Evolutionary conservation across 1,140 invertebrate species (phyloP).

Genomic region (Polypedilum vanderplanki): DNA sequence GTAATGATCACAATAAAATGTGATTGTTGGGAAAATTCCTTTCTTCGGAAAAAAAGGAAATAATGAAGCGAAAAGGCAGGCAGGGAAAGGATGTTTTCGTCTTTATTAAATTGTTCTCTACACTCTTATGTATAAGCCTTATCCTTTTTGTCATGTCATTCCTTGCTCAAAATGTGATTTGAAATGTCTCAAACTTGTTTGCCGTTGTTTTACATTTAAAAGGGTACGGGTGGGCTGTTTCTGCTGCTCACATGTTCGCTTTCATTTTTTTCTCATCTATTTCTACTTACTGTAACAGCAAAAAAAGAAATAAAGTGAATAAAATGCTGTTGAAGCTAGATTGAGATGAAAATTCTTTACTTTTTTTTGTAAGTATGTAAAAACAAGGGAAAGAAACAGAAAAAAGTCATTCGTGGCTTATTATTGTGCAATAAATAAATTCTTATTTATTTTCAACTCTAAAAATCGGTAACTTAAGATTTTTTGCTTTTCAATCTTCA

Average conservation of each 20-base stretch:
- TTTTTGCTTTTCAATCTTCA: too few species aligned
- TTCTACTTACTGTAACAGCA: background rate
- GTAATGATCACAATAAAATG: constrained; percentile 20
- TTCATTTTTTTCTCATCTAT: background rate
- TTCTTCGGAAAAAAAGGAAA: background rate
- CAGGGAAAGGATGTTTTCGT: constrained; percentile 6
- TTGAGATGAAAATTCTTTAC: constrained; percentile 5
- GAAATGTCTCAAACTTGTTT: constrained; percentile 22
- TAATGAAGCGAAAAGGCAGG: background rate
- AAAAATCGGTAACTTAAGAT: too few species aligned
- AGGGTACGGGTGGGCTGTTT: background rate
- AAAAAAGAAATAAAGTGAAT: too few species aligned
- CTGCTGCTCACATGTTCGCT: background rate
- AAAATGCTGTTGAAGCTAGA: too few species aligned
- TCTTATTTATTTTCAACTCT: too few species aligned
- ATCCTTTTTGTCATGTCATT: constrained; percentile 1
- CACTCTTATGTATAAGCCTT: background rate
- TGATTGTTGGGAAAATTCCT: background rate
- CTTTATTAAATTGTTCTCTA: constrained; percentile 13
- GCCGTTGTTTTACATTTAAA: constrained; percentile 18
- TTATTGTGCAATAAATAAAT: too few species aligned
- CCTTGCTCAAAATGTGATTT: constrained; percentile 20
- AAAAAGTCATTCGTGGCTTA: too few species aligned
- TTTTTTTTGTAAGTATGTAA: too few species aligned
- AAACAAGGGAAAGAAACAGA: too few species aligned